Percentiles rank a stretch among this genome's conserved stretches.
Evolutionary conservation across 1,140 invertebrate genomes (phyloP).

Genomic region (Pseudomyrmex flavicornis): DNA sequence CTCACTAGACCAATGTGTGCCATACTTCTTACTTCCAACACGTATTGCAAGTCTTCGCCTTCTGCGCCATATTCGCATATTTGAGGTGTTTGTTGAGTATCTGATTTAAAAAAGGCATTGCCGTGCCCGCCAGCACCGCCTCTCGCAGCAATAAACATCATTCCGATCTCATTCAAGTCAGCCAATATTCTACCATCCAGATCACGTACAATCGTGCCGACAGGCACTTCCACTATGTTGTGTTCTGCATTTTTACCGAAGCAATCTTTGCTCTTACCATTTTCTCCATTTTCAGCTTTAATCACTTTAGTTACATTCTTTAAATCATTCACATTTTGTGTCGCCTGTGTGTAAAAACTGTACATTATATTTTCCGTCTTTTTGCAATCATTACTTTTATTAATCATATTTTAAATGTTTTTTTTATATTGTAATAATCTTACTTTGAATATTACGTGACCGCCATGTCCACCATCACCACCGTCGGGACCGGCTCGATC

Average conservation of each 20-base stretch:
- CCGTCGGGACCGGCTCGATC: conserved; percentile 97
- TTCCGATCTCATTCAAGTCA: conserved; percentile 89
- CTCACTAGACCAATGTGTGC: conserved; percentile 96
- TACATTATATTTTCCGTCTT: background rate
- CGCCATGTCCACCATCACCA: conserved; percentile 98
- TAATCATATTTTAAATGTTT: background rate
- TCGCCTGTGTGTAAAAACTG: conserved; percentile 84
- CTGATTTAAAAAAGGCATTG: conserved; percentile 95
- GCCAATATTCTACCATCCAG: conserved; percentile 88
- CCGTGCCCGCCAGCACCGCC: conserved; percentile 98
- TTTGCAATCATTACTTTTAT: background rate
- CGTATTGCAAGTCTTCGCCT: conserved; percentile 91
- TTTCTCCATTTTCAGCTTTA: conserved; percentile 89
- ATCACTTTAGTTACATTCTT: conserved; percentile 88
- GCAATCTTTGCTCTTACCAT: conserved; percentile 92
- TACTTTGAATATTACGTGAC: conserved; percentile 96
- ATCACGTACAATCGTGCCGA: conserved; percentile 94
- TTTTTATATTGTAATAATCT: conserved; percentile 49
- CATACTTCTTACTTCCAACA: conserved; percentile 95
- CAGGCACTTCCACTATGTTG: conserved; percentile 91
- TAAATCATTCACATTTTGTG: conserved; percentile 90
- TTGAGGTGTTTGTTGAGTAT: conserved; percentile 92
- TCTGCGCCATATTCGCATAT: conserved; percentile 95
- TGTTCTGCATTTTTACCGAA: conserved; percentile 95
- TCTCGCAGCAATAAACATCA: conserved; percentile 96